Conservation (phyloP, 2,888 invertebrate species). For the Cryptosula pallasiana region DNA sequence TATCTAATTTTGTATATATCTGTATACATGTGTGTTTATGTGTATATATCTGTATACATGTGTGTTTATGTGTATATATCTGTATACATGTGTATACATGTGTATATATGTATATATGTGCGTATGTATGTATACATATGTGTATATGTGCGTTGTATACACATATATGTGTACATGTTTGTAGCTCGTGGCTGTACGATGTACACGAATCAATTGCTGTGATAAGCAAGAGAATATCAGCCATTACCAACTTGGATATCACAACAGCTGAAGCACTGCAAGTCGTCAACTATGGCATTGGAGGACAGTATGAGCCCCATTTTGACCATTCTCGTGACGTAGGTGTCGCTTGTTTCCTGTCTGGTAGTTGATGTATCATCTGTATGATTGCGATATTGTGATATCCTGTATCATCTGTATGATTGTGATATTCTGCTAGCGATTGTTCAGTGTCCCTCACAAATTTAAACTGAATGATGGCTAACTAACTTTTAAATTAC, state of each 20-base stretch:
- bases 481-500: too few species aligned
- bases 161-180: conserved; percentile 27
- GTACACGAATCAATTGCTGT: conserved; percentile 66
- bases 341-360: too few species aligned
- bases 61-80: not conserved
- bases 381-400: too few species aligned
- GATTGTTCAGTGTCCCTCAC: too few species aligned
- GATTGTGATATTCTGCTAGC: too few species aligned
- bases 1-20: too few species aligned
- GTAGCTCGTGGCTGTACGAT: conserved; percentile 82
- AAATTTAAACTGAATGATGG: too few species aligned
- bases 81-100: not conserved
- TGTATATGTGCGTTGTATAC: not conserved
- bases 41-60: too few species aligned
- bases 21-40: too few species aligned
- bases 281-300: conserved; percentile 92
- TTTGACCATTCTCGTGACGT: conserved; percentile 58
- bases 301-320: conserved; percentile 94
- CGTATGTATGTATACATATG: not conserved
- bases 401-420: too few species aligned
- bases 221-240: conserved; percentile 72
- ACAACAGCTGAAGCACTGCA: conserved; percentile 90
- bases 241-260: conserved; percentile 81
- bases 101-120: not conserved
- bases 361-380: too few species aligned